Evolutionary conservation across 2,113 vertebrate genomes (phyloP), one percentile per base, ranked within the genome.

Genomic region (Actenoides lindsayi): DNA sequence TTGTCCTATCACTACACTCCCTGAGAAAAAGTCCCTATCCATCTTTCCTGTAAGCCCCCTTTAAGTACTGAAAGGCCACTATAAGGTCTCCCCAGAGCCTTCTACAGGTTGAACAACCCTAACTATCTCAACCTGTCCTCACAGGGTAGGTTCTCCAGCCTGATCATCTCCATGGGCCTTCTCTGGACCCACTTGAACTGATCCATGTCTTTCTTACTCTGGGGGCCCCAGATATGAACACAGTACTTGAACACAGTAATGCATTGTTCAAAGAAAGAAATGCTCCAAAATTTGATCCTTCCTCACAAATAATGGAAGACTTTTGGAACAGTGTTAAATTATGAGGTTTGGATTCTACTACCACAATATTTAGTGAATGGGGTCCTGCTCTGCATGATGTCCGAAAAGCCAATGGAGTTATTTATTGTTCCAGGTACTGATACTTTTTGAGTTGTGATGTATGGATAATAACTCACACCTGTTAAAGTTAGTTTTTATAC

Each of bases 71-170:
- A 8, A 17, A 64, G 30, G 18, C 10, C 2, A 2, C 21, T 4
- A 1, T 25, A 31, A 51, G 20, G 8, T 35, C 9, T 62, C 33
- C 14, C 21, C 0, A 0, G 20, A 37, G 1, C 11, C 24, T 65
- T 37, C 39, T 54, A 16, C 5, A 69, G 23, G 27, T 11, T 87
- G 4, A 62, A 53, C 17, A 78, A 27, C 8, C 6, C 27, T 31
- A 69, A 11, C 5, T 25, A 7, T 60, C 33, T 21, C 42, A 41
- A 5, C 28, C 24, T 80, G 23, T 39, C n/a, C 18, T 64, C 16
- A 16, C 2, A n/a, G 12, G 6, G 4, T 13, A 64, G 31, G 23
- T 57, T 19, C 9, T 64, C 15, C 35, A 56, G 15, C 15, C 4
- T 11, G 18, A 25, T 11, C 24, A 48, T 56, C 41, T 56, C 39